These are phyloP conservation scores for Chaitophorus viminalis DNA, from an alignment of 2,888 invertebrate species.

Conservation along the genomic window DNA sequence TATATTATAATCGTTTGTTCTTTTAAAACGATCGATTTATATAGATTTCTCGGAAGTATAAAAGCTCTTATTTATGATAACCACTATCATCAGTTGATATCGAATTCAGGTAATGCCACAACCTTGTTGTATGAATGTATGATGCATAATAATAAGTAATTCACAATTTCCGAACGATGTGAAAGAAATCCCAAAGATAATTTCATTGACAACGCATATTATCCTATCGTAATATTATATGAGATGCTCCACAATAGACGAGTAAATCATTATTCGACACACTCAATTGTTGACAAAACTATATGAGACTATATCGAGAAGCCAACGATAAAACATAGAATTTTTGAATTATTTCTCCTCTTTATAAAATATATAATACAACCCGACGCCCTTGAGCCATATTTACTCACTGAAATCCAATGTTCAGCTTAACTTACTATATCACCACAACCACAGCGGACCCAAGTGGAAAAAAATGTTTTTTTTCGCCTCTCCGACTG, in stretches of 20 bases:
- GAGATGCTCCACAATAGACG: background rate
- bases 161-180: background rate
- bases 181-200: background rate
- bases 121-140: background rate
- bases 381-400: slow-evolving; percentile 39
- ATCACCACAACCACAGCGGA: background rate
- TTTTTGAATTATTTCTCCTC: slow-evolving; percentile 30
- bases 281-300: background rate
- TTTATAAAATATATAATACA: slow-evolving; percentile 10
- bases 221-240: background rate
- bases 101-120: background rate
- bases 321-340: background rate
- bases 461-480: slow-evolving; percentile 26
- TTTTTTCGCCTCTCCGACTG: slow-evolving; percentile 29
- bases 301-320: background rate
- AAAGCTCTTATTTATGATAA: background rate
- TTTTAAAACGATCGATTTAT: background rate
- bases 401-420: slow-evolving; percentile 20
- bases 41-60: slow-evolving; percentile 11
- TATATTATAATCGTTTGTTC: background rate
- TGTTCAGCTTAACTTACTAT: slow-evolving; percentile 11
- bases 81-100: background rate
- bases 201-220: background rate
- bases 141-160: background rate
- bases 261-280: background rate